These are phyloP conservation scores for Eulemur albifrons DNA, from an alignment of 2,797 vertebrate species.

Conservation along the genomic window DNA sequence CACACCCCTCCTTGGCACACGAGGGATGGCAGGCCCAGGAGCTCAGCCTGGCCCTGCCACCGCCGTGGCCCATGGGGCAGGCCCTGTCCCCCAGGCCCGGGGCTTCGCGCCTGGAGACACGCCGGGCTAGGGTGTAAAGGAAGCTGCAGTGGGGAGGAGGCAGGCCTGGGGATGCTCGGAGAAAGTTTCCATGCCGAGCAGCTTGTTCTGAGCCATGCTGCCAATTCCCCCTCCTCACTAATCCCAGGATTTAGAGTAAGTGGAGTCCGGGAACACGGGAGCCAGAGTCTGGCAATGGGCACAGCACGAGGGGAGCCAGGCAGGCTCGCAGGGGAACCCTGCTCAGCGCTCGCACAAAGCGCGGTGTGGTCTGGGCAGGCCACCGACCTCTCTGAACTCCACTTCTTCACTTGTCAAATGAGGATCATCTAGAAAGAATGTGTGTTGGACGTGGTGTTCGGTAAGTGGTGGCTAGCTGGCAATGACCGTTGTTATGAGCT, in stretches of 20 bases:
- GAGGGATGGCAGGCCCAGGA: background rate
- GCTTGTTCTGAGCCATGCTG: background rate
- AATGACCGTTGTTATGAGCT: rapidly evolving
- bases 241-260: slow-evolving; percentile 61
- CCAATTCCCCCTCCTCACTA: slow-evolving; percentile 18
- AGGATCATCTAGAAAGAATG: background rate
- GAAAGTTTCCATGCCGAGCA: slow-evolving; percentile 25
- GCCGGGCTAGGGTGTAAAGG: background rate
- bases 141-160: background rate
- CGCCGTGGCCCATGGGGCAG: background rate
- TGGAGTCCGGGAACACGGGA: background rate
- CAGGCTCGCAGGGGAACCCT: background rate
- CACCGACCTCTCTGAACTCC: background rate
- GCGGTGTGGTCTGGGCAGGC: background rate
- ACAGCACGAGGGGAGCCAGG: background rate
- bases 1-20: background rate
- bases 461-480: background rate
- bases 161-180: background rate
- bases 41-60: background rate
- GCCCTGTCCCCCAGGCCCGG: background rate
- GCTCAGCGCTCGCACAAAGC: background rate
- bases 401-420: background rate
- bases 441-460: rapidly evolving
- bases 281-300: background rate
- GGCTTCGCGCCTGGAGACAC: background rate